Percentiles rank a stretch among this genome's conserved stretches.
These are phyloP conservation scores for Peromyscus polionotus DNA, from an alignment of 2,113 vertebrate species.

Conservation along the genomic window DNA sequence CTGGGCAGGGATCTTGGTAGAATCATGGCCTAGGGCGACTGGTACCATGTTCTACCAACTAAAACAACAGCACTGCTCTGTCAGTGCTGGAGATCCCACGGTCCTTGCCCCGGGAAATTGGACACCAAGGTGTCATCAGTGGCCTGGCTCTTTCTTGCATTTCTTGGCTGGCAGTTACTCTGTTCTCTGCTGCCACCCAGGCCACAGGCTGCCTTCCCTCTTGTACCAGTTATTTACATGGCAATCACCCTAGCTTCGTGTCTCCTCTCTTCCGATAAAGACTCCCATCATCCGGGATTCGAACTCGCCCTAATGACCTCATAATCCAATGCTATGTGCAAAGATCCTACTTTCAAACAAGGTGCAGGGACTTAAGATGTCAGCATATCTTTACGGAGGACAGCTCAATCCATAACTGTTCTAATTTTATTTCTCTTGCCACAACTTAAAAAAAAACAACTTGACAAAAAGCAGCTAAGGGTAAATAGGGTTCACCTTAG, in stretches of 20 bases:
- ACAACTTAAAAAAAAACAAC: background rate
- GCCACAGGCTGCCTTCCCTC: background rate
- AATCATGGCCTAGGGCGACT: background rate
- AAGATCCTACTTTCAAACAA: background rate
- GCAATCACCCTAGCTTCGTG: background rate
- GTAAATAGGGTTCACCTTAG: background rate
- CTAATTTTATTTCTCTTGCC: background rate
- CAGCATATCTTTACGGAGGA: background rate
- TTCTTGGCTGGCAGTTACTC: background rate
- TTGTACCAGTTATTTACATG: accelerated
- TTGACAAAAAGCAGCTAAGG: background rate
- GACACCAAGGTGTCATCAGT: background rate
- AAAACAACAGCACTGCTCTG: background rate
- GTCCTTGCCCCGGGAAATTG: background rate
- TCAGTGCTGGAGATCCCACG: background rate
- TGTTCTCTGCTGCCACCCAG: background rate
- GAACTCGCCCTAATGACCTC: background rate
- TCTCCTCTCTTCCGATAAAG: background rate
- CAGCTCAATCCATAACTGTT: background rate
- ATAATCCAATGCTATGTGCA: background rate
- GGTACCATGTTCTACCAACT: background rate
- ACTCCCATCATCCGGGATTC: background rate
- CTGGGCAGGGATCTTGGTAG: background rate
- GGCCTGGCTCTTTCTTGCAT: accelerated
- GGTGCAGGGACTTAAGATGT: background rate